Conservation (phyloP, 2,113 vertebrate genomes). For the Platanista minor region DNA sequence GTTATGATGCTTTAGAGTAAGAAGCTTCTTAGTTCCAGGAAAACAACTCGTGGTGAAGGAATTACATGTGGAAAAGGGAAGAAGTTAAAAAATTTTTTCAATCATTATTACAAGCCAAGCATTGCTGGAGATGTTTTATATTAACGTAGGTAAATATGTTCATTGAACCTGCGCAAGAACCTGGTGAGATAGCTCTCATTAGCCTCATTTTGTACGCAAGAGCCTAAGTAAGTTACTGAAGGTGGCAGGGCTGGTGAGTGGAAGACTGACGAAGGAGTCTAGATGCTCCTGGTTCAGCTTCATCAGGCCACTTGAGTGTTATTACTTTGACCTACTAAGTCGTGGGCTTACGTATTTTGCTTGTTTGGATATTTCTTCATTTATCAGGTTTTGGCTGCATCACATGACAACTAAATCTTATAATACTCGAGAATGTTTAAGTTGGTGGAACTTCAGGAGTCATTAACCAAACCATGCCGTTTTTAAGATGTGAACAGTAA, state of each 20-base stretch:
- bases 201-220: not conserved
- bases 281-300: not conserved
- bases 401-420: not conserved
- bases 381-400: not conserved
- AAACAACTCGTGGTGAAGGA: not conserved
- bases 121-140: not conserved
- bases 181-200: not conserved
- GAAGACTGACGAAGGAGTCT: not conserved
- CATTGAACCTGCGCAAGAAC: not conserved
- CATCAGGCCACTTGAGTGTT: too few species aligned
- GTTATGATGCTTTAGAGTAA: not conserved
- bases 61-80: not conserved
- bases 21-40: not conserved
- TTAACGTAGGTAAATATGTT: not conserved
- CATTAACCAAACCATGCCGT: not conserved
- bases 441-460: not conserved
- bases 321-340: not conserved
- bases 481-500: not conserved
- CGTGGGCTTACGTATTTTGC: not conserved
- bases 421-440: not conserved
- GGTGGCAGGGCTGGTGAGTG: not conserved
- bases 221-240: not conserved
- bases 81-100: not conserved
- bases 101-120: not conserved
- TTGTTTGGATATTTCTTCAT: not conserved